Percentiles rank a stretch among this genome's conserved stretches.
Conservation (phyloP, 2,888 invertebrate genomes). For the Drosophila greeni region DNA sequence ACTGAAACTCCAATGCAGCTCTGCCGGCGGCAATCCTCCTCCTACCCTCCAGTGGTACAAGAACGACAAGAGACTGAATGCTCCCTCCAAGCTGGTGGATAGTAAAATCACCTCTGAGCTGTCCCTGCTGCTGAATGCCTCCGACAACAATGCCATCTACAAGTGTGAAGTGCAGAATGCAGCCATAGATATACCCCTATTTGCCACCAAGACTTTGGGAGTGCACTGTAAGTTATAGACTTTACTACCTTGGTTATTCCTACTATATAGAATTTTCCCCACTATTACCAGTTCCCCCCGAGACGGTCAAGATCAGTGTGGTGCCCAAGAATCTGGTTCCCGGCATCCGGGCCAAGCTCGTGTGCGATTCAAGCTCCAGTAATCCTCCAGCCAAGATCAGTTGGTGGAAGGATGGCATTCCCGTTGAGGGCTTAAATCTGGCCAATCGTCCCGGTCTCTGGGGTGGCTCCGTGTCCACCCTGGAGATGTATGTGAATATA, state of each 20-base stretch:
- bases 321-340: slow-evolving; percentile 75
- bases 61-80: slow-evolving; percentile 75
- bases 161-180: slow-evolving; percentile 76
- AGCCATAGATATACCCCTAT: slow-evolving; percentile 76
- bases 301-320: slow-evolving; percentile 76
- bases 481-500: slow-evolving; percentile 75
- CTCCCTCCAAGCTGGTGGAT: slow-evolving; percentile 66
- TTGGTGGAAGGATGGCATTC: slow-evolving; percentile 78
- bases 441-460: slow-evolving; percentile 76
- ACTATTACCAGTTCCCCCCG: slow-evolving; percentile 71
- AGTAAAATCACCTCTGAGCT: slow-evolving; percentile 73
- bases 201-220: slow-evolving; percentile 73
- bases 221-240: slow-evolving; percentile 75
- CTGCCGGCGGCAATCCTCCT: slow-evolving; percentile 75
- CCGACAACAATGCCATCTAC: slow-evolving; percentile 77
- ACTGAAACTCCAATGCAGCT: slow-evolving; percentile 73
- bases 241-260: fast-evolving
- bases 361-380: slow-evolving; percentile 77
- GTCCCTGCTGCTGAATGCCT: slow-evolving; percentile 74
- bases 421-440: slow-evolving; percentile 75
- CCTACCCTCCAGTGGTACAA: slow-evolving; percentile 75
- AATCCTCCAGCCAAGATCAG: slow-evolving; percentile 77
- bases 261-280: slow-evolving; percentile 32
- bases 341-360: slow-evolving; percentile 74
- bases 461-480: slow-evolving; percentile 76